Evolutionary conservation across 2,113 vertebrate species (phyloP), one percentile per base, ranked within the genome.

Genomic region (Mus musculus): DNA sequence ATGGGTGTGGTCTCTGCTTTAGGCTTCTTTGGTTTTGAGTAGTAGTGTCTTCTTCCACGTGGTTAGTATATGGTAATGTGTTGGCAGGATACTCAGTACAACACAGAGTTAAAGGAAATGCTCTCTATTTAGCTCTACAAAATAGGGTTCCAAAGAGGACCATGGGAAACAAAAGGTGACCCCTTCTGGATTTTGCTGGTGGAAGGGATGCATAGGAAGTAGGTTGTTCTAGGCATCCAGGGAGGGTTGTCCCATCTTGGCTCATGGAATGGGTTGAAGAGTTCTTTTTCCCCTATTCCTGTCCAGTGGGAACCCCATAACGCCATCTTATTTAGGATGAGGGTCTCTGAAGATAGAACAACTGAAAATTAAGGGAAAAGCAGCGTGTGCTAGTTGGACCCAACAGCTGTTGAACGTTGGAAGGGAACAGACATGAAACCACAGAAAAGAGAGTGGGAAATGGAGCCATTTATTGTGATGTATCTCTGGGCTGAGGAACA

Each of bases 11-110:
- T 88, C 52, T 92, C 39, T 77, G 77, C 80, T 76, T 93, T 86
- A 88, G 61, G 90, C 20, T 73, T 93, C 19, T 76, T 94, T 77
- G 89, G 61, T 86, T 85, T 90, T n/a, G 61, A 16, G 20, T 73
- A 77, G 33, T 9, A 3, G 65, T 20, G 63, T 13, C 14, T 88
- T 54, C 69, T 82, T 91, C 42, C 16, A 78, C 16, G 39, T 80
- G 5, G 52, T 26, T 93, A 92, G 85, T 1, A 7, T 17, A 88
- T 71, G 59, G 12, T 20, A 80, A 71, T 91, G 72, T 73, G 71
- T 59, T 87, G 69, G 5, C 54, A 77, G 20, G 28, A 42, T 39
- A 1, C 17, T 89, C 13, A 36, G 10, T 86, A 71, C 30, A 67
- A 33, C 6, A 16, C 10, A 54, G 65, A 92, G 88, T 12, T 67